Evolutionary conservation across 2,888 invertebrate genomes (phyloP), one percentile per base, ranked within the genome.

Genomic region (Papilio protenor): DNA sequence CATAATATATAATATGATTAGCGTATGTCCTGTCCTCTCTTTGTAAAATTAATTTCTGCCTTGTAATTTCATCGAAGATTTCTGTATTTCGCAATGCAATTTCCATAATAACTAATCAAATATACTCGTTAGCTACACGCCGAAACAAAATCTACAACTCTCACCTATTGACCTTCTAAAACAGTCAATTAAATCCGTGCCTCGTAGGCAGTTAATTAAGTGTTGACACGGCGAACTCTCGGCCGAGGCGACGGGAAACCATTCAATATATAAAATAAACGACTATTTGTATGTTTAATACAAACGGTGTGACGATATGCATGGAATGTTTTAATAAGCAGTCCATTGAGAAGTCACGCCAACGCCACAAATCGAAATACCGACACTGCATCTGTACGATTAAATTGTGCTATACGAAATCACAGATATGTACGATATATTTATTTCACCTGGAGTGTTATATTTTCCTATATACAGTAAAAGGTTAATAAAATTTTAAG

Each of bases 321-420:
- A 23, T 52, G 71, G 77, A 78, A 78, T 78, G 77, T 64, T 75
- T 78, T 78, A 78, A 75, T 75, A 78, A 70, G 75, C 61, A 45
- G 74, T 6, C 77, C 61, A 75, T 75, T 78, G 71, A 61, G 61
- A 52, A 72, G 64, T 75, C 77, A 78, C 61, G 75, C 77, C 71
- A 75, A 70, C 70, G 55, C 69, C 73, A 78, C 21, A 52, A 49
- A 55, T 52, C 61, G 52, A 75, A 75, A 78, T 61, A 55, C 74
- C 59, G 49, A 75, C 61, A 71, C n/a, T 45, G 49, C 73, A 57
- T 49, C 69, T 52, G 45, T 69, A 27, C 8, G 27, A 69, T 21
- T 16, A 70, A 55, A 76, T 61, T 47, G 16, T 49, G 10, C 16
- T 49, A 18, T 73, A 57, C 64, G 21, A 57, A 73, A 57, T 73